These are phyloP conservation scores for Pomatorhinus ruficollis DNA, from an alignment of 2,113 vertebrate species.

Conservation along the genomic window DNA sequence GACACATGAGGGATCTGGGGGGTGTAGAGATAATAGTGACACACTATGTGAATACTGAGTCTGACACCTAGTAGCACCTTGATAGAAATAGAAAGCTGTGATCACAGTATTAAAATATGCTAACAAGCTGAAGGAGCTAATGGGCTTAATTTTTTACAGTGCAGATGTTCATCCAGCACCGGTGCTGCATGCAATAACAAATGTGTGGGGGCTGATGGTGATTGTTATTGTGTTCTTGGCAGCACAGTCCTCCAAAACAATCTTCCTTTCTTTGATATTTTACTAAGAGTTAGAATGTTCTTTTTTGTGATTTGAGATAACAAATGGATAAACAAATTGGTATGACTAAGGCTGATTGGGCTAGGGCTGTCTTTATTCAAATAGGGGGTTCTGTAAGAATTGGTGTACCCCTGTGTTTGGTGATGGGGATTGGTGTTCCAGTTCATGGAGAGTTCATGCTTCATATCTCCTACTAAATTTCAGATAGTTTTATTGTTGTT, in stretches of 20 bases:
- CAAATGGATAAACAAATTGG: background rate
- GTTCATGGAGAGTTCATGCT: background rate
- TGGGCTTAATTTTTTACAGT: conserved; percentile 52
- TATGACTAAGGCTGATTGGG: background rate
- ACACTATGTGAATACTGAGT: conserved; percentile 63
- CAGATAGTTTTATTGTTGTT: background rate
- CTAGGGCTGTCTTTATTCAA: background rate
- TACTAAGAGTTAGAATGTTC: conserved; percentile 12
- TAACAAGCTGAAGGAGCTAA: conserved; percentile 74
- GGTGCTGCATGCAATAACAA: conserved; percentile 13
- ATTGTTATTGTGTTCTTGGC: conserved; percentile 37
- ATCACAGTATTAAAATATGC: conserved; percentile 75
- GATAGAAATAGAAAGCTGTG: conserved; percentile 79
- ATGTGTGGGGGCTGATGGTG: background rate
- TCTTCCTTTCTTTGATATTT: background rate
- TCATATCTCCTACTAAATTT: background rate
- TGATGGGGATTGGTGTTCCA: background rate
- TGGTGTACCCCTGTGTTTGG: fast-evolving
- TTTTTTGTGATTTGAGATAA: background rate
- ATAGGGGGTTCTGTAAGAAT: background rate
- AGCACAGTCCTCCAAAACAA: background rate
- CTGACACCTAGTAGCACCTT: conserved; percentile 78
- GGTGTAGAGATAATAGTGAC: conserved; percentile 45
- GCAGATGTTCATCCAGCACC: conserved; percentile 67
- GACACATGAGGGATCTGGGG: background rate